Percentiles rank a stretch among this genome's conserved stretches.
Evolutionary conservation across 2,888 invertebrate genomes (phyloP).

Genomic region (Corbicula japonica): DNA sequence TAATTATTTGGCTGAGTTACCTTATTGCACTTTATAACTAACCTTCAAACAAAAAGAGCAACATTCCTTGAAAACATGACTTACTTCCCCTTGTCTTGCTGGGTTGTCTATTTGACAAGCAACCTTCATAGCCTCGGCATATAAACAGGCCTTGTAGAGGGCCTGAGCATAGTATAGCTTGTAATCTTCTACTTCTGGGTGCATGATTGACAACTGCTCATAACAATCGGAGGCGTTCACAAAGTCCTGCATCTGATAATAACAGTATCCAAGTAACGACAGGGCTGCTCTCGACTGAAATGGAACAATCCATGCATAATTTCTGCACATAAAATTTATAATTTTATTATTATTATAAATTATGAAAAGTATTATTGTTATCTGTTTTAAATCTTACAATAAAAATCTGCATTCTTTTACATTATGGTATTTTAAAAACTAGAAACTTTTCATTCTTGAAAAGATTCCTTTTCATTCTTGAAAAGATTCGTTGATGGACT

Average conservation of each 20-base stretch:
- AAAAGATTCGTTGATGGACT: too few relatives aligned
- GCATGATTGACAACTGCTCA: constrained; percentile 94
- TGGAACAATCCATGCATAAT: too few relatives aligned
- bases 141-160: constrained; percentile 97
- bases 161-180: constrained; percentile 97
- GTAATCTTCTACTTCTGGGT: constrained; percentile 96
- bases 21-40: too few relatives aligned
- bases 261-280: constrained; percentile 97
- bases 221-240: constrained; percentile 97
- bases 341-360: too few relatives aligned
- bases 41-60: too few relatives aligned
- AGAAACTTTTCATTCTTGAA: not conserved
- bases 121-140: constrained; percentile 95
- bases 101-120: constrained; percentile 86
- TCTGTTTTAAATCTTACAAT: not conserved
- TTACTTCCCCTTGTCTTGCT: constrained; percentile 81
- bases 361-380: too few relatives aligned
- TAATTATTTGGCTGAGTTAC: too few relatives aligned
- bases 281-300: constrained; percentile 94
- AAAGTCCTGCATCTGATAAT: constrained; percentile 97
- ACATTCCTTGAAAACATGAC: too few relatives aligned
- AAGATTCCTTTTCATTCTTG: too few relatives aligned
- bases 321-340: too few relatives aligned
- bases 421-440: not conserved
- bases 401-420: not conserved